Conservation (phyloP, 35 echinoderm and acorn worm species). For the Holothuria glaberrima region DNA sequence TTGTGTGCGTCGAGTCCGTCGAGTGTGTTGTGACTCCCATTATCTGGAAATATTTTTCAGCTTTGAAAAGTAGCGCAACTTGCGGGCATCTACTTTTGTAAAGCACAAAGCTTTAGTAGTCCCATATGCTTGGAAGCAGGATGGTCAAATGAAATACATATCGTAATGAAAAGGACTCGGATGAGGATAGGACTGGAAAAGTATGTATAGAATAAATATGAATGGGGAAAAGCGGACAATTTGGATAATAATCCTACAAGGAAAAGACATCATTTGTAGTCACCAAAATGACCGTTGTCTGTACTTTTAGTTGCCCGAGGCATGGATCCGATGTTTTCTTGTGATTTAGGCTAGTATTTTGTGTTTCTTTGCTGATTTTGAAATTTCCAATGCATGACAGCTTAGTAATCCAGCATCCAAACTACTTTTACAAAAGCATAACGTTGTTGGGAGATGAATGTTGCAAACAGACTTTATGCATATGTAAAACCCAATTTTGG, state of each 20-base stretch:
- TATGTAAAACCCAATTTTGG: constrained; percentile 42
- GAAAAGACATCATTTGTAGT: too few species aligned
- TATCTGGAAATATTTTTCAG: too few species aligned
- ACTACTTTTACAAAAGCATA: constrained; percentile 9
- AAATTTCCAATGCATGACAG: constrained; percentile 15
- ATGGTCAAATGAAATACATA: constrained; percentile 8
- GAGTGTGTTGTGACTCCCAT: too few species aligned
- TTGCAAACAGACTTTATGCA: constrained; percentile 9
- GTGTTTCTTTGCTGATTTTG: constrained; percentile 53
- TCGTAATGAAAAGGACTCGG: constrained; percentile 35
- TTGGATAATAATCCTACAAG: too few species aligned
- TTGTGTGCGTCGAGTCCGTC: too few species aligned
- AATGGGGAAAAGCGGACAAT: too few species aligned
- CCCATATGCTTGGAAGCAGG: constrained; percentile 26
- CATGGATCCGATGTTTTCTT: constrained; percentile 40
- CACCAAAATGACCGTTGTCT: constrained; percentile 45
- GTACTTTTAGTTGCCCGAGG: constrained; percentile 51
- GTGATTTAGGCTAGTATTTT: constrained; percentile 49
- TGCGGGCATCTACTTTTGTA: too few species aligned
- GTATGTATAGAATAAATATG: not conserved
- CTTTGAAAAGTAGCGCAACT: too few species aligned
- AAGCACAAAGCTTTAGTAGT: too few species aligned
- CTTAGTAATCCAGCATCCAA: constrained; percentile 29
- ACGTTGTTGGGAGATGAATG: constrained; percentile 30
- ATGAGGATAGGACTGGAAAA: not conserved